phyloP scores from a whole-genome alignment of 2,888 invertebrate species.

The Phengaris alcon region DNA sequence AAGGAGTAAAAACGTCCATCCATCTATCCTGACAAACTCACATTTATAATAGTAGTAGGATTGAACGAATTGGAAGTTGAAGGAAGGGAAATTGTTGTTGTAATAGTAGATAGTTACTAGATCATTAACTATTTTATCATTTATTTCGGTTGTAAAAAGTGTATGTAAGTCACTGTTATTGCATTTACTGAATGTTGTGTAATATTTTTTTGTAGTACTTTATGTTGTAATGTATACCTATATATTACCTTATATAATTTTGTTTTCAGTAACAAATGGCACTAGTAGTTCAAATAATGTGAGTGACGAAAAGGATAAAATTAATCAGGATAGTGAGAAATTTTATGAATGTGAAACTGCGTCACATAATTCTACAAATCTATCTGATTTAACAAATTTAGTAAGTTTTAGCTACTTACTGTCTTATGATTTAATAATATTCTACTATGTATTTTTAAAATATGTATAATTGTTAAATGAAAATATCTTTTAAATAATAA shows the following conservation, averaged over 20 bases:
- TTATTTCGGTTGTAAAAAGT: neutral
- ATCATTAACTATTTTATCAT: neutral
- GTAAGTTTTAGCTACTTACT: constrained; percentile 47
- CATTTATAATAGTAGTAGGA: no score
- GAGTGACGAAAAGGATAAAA: constrained; percentile 52
- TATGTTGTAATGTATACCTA: constrained; percentile 23
- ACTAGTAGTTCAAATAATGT: constrained; percentile 50
- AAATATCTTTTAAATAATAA: no score
- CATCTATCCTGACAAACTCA: no score
- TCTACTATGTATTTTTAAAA: no score
- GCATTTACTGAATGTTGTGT: neutral
- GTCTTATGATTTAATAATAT: no score
- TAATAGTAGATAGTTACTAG: no score
- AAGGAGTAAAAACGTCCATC: no score
- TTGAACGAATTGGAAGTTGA: no score
- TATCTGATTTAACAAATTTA: constrained; percentile 67
- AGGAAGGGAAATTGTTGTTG: no score
- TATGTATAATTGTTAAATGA: no score
- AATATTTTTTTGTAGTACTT: neutral
- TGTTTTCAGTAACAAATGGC: constrained; percentile 60
- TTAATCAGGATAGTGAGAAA: constrained; percentile 43
- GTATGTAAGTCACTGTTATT: neutral
- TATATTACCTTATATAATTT: constrained; percentile 22
- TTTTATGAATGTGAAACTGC: constrained; percentile 58
- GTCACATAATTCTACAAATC: constrained; percentile 61